Percentiles rank a stretch among this genome's conserved stretches.
These are phyloP conservation scores for Atractosteus spatula DNA, from an alignment of 2,113 vertebrate species.

Conservation along the genomic window DNA sequence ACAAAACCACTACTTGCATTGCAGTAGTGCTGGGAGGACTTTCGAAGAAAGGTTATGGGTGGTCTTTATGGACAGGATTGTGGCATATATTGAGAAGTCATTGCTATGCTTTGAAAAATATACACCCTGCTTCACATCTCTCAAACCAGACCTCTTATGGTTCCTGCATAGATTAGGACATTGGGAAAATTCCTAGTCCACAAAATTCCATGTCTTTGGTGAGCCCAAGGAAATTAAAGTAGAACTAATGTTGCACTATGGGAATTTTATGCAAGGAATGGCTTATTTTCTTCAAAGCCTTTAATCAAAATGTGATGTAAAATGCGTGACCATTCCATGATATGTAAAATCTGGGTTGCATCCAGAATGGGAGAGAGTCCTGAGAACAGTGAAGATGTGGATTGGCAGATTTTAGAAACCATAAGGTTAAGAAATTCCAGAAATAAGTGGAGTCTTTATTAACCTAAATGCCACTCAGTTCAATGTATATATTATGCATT, in stretches of 20 bases:
- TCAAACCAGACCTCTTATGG: slow-evolving; percentile 23
- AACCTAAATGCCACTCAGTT: background rate
- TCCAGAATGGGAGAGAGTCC: no score
- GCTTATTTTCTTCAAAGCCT: no score
- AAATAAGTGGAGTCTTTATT: background rate
- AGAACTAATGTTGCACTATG: slow-evolving; percentile 10
- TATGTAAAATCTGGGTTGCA: no score
- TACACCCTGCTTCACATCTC: slow-evolving; percentile 38
- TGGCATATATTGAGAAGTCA: slow-evolving; percentile 28
- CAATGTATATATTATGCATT: background rate
- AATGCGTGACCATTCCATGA: no score
- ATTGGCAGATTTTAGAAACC: slow-evolving; percentile 1
- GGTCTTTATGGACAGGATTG: slow-evolving; percentile 43
- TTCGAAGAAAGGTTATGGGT: slow-evolving; percentile 55
- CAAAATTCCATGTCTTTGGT: slow-evolving; percentile 48
- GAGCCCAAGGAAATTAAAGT: slow-evolving; percentile 6
- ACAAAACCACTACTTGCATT: slow-evolving; percentile 56
- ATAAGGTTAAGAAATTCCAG: background rate
- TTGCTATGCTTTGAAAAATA: slow-evolving; percentile 50
- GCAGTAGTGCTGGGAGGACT: slow-evolving; percentile 55
- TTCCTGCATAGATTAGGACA: background rate
- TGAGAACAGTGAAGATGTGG: background rate
- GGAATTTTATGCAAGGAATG: slow-evolving; percentile 14
- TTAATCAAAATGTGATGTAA: no score
- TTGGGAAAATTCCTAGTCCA: slow-evolving; percentile 29